Evolutionary conservation across 1,140 invertebrate genomes (phyloP), one percentile per base, ranked within the genome.

Genomic region (Ooceraea biroi): DNA sequence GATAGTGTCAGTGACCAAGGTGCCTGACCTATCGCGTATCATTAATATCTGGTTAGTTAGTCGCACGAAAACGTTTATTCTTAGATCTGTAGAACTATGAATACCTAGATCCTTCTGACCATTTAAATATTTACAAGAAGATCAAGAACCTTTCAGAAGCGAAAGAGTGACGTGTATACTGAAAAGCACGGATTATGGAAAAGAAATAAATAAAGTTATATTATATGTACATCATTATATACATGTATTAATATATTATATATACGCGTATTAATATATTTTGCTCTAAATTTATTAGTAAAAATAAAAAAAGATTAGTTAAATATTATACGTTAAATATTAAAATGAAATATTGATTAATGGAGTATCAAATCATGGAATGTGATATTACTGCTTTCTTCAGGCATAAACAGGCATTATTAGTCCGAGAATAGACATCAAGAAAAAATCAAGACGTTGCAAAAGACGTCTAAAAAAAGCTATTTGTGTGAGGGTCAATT

Each of bases 1-100:
- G 63, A 69, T 69, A 55, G 63, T 78, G 76, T 57, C 76, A 78
- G 41, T 78, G 76, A 57, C 73, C 61, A 55, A 68, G 48, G 19
- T 68, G 19, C 36, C 63, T 66, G 30, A 46, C 50, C 76, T 69
- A 41, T 46, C 36, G 63, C 63, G 76, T 68, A 78, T 69, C 17
- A 25, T 77, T 52, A 14, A 46, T 50, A 68, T 27, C 25, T 68
- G 36, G 1, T 68, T 41, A 22, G n/a, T 19, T 63, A 52, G 11
- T 66, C 12, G 60, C n/a, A 65, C 44, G 46, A 52, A 44, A 58
- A 22, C 14, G 10, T 7, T 27, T 25, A 52, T 5, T 19, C n/a
- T 5, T 48, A 14, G 27, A 63, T 52, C 14, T 44, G 12, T 3
- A 8, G 3, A 22, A 1, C 17, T 17, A 19, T 50, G 14, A 60